Evolutionary conservation across 2,113 vertebrate genomes (phyloP).

Genomic region (Thryonomys swinderianus): DNA sequence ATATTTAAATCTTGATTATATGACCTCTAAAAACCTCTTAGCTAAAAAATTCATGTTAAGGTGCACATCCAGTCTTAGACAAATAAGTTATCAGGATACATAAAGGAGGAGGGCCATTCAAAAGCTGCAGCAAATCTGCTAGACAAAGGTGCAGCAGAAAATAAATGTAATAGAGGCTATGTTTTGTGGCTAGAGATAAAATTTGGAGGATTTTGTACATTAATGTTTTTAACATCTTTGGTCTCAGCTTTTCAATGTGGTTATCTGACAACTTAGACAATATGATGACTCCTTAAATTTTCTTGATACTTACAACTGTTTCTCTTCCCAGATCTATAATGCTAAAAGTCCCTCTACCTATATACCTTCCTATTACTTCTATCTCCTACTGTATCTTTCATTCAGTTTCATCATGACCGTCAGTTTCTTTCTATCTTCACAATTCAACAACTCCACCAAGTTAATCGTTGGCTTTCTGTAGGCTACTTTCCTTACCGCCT

Average conservation of each 20-base stretch:
- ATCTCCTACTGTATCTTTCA: background rate
- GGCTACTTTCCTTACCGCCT: background rate
- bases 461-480: background rate
- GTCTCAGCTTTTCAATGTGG: background rate
- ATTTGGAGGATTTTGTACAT: background rate
- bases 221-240: background rate
- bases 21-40: background rate
- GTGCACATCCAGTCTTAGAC: background rate
- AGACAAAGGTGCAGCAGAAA: background rate
- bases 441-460: background rate
- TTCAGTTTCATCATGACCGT: background rate
- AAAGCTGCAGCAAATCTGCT: background rate
- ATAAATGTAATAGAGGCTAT: background rate
- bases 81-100: background rate
- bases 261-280: background rate
- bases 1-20: background rate
- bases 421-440: background rate
- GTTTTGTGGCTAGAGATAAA: background rate
- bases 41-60: background rate
- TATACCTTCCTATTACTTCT: background rate
- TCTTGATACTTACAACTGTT: background rate
- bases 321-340: background rate
- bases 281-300: slow-evolving; percentile 7
- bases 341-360: background rate
- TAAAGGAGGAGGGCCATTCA: background rate